Base-by-base conservation (phyloP, 2,888 invertebrate genomes). In the Cephalotes varians region DNA sequence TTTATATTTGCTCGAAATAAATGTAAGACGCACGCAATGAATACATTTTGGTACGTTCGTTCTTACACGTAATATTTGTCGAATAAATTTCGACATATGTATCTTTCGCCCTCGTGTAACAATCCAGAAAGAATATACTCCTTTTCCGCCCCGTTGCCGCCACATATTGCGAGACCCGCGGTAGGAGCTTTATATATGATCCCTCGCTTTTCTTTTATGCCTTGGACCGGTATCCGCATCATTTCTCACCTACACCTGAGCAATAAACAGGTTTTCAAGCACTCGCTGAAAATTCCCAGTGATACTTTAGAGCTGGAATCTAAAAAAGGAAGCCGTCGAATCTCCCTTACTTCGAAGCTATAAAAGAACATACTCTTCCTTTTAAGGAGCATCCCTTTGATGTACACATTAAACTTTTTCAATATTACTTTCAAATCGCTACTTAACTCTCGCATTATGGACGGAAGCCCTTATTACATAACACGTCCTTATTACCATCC, bases 181-280 rank as follows among this genome's bases (percentile, higher is more conserved):
- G 76, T 47, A 79, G 77, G 67, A 58, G 82, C 81, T 85, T 89
- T 86, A 87, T 87, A 86, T 85, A 86, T 79, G 87, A 83, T 87
- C 84, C 81, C 71, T 81, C 80, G 77, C 88, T 84, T 88, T 85
- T 84, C 90, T 86, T 87, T 89, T 85, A 85, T 84, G 74, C 80
- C 80, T 73, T 69, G 60, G 84, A 77, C 85, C 44, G n/a, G 47
- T 56, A 65, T 54, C 81, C 81, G 74, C 86, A 69, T 85, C 88
- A 83, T 89, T 88, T 88, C 85, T 89, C 86, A 85, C 65, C 82
- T 87, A 71, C 81, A 82, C 81, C 87, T 84, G 81, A 76, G 90
- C 87, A 87, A 90, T 88, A 89, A 89, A 89, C 90, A 88, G 88
- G 84, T 82, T 82, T 88, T 83, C 85, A 72, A 85, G 85, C 83